Evolutionary conservation across 2,113 vertebrate genomes (phyloP).

Genomic region (Phoenicopterus ruber): DNA sequence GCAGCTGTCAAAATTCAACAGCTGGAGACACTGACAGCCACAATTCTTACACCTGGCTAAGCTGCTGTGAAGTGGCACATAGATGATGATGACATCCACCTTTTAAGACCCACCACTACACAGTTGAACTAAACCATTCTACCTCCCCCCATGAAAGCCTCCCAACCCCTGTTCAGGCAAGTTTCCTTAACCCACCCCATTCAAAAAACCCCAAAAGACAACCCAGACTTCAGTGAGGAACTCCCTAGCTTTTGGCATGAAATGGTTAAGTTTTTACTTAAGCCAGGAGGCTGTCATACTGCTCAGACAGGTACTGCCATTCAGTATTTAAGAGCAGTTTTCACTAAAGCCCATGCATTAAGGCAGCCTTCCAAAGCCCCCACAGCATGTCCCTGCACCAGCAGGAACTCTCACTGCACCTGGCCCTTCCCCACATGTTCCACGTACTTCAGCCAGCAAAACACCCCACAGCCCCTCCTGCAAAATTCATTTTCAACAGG

Average conservation of each 20-base stretch:
- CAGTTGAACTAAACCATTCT: fast-evolving
- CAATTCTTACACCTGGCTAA: fast-evolving
- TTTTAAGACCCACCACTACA: fast-evolving
- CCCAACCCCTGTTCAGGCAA: fast-evolving
- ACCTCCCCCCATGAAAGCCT: too few species aligned
- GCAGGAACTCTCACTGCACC: fast-evolving
- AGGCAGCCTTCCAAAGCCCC: too few species aligned
- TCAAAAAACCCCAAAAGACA: fast-evolving
- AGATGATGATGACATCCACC: fast-evolving
- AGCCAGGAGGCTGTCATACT: fast-evolving
- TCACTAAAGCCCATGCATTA: fast-evolving
- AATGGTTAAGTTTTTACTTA: too few species aligned
- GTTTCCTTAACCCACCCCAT: neutral
- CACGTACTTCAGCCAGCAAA: too few species aligned
- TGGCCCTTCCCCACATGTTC: too few species aligned
- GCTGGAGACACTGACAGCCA: fast-evolving
- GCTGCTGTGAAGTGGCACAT: fast-evolving
- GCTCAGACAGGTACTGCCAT: fast-evolving
- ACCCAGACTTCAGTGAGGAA: fast-evolving
- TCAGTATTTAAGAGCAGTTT: fast-evolving
- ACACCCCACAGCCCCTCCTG: too few species aligned
- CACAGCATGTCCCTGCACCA: too few species aligned
- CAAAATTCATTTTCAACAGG: too few species aligned
- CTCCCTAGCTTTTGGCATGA: fast-evolving
- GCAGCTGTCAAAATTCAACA: too few species aligned